Percentiles rank a stretch among this genome's conserved stretches.
Evolutionary conservation across 2,113 vertebrate genomes (phyloP).

Genomic region (Limanda limanda): DNA sequence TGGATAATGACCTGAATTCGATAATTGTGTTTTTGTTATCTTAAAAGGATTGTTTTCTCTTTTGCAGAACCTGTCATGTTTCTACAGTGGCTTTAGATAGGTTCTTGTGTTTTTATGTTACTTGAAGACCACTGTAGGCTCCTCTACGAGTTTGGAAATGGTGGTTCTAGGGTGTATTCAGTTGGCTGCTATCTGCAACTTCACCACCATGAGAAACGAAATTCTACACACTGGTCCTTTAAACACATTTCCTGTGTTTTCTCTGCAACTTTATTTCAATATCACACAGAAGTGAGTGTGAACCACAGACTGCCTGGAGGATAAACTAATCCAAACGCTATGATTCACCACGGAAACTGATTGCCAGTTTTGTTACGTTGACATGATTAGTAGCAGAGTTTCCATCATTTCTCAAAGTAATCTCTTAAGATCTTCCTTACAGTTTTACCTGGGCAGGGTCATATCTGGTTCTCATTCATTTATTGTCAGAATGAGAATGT

Average conservation of each 20-base stretch:
- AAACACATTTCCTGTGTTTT: neutral
- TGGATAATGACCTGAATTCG: too few species aligned
- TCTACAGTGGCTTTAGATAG: neutral
- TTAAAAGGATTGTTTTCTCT: neutral
- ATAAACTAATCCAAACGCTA: neutral
- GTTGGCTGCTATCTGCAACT: neutral
- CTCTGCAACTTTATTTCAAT: neutral
- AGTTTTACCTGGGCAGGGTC: slow-evolving; percentile 26
- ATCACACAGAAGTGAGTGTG: neutral
- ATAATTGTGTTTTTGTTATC: neutral
- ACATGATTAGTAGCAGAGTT: slow-evolving; percentile 24
- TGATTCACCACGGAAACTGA: slow-evolving; percentile 40
- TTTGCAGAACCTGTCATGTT: neutral
- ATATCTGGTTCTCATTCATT: slow-evolving; percentile 34
- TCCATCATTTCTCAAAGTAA: slow-evolving; percentile 8
- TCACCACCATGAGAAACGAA: neutral
- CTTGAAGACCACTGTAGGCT: neutral
- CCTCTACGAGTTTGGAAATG: neutral
- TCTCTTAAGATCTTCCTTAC: slow-evolving; percentile 21
- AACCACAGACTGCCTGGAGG: slow-evolving; percentile 13
- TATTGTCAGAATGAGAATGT: slow-evolving; percentile 12
- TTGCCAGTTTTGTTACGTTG: neutral
- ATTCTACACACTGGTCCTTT: neutral
- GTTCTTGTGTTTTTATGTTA: neutral
- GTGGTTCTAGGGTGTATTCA: neutral